Percentiles rank a stretch among this genome's conserved stretches.
Evolutionary conservation across 1,140 invertebrate genomes (phyloP).

Genomic region (Drosophila nigrodunni): DNA sequence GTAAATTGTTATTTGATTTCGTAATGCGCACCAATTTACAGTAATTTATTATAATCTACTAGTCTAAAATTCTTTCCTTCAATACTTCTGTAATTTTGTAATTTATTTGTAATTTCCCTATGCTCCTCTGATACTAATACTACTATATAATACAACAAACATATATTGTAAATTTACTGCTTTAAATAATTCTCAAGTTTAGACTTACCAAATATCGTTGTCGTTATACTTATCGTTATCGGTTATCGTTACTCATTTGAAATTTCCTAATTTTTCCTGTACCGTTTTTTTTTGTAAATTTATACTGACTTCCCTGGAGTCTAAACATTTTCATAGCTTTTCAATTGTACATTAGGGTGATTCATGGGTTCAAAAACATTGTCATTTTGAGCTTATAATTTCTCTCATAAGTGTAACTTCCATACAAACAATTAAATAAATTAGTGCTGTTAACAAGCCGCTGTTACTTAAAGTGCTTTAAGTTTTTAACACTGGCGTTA

Average conservation of each 20-base stretch:
- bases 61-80: constrained; percentile 41
- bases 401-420: neutral
- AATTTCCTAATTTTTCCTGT: constrained; percentile 21
- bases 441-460: neutral
- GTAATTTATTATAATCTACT: constrained; percentile 23
- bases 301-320: constrained; percentile 13
- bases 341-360: constrained; percentile 29
- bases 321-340: constrained; percentile 26
- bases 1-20: constrained; percentile 50
- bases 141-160: constrained; percentile 32
- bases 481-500: no score
- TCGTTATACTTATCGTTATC: constrained; percentile 8
- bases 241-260: constrained; percentile 31
- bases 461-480: neutral
- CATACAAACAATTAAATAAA: neutral
- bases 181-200: constrained; percentile 46
- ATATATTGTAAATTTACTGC: constrained; percentile 65
- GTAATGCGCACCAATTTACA: constrained; percentile 48
- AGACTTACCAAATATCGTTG: constrained; percentile 37
- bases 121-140: constrained; percentile 65
- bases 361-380: constrained; percentile 9
- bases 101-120: constrained; percentile 54
- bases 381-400: neutral
- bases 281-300: constrained; percentile 34
- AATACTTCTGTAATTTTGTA: constrained; percentile 31